These are phyloP conservation scores for Thinocorus orbignyianus DNA, from an alignment of 2,113 vertebrate species.

Conservation along the genomic window DNA sequence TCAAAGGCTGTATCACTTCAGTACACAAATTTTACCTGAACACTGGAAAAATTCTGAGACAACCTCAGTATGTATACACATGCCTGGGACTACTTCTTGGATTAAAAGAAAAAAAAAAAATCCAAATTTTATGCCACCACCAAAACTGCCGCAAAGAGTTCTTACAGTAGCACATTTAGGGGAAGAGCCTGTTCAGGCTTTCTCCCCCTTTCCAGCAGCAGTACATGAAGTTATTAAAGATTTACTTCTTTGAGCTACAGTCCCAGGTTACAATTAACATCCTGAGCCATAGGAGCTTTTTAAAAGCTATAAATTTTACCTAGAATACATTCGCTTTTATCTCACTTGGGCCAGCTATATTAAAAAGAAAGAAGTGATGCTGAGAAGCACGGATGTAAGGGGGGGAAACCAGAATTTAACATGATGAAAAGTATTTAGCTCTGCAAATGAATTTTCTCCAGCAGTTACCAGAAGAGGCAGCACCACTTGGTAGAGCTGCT, in stretches of 20 bases:
- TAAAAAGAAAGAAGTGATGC: background rate
- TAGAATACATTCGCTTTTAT: background rate
- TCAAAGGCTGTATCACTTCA: background rate
- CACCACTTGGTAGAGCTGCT: background rate
- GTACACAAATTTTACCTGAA: background rate
- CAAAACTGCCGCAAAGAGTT: background rate
- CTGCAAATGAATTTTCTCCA: background rate
- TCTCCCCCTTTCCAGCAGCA: background rate
- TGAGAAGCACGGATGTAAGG: background rate
- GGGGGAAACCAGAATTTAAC: accelerated
- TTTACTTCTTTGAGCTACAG: background rate
- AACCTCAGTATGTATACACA: accelerated
- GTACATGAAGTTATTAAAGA: background rate
- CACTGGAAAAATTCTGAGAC: background rate
- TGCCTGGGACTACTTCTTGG: background rate
- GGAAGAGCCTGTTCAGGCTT: background rate
- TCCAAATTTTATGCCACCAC: background rate
- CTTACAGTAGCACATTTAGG: background rate
- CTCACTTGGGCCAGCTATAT: background rate
- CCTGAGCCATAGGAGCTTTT: background rate
- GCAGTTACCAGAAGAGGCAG: background rate
- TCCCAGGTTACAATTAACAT: conserved; percentile 19
- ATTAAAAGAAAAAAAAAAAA: no score
- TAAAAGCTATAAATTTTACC: background rate
- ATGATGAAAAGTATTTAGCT: background rate